Percentiles rank a stretch among this genome's conserved stretches.
phyloP scores from a whole-genome alignment of 1,140 invertebrate species.

The Drosophila burlai region DNA sequence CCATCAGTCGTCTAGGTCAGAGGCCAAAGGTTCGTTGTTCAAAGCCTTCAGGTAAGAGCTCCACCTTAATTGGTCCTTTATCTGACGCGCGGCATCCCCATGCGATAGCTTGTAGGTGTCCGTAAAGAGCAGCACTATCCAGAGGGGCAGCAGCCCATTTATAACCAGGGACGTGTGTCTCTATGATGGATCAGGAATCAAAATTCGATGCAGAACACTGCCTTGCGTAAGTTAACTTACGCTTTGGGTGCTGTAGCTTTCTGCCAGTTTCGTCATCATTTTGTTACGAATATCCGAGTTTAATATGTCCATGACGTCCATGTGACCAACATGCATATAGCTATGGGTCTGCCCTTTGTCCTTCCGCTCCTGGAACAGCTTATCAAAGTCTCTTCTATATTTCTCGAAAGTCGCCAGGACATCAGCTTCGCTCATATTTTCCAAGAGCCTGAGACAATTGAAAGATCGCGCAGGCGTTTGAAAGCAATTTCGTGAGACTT shows the following conservation, averaged over 20 bases:
- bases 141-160: conserved; percentile 73
- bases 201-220: not conserved
- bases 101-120: conserved; percentile 52
- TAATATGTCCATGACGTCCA: conserved; percentile 60
- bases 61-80: conserved; percentile 51
- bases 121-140: conserved; percentile 73
- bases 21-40: conserved; percentile 50
- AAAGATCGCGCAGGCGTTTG: conserved; percentile 5
- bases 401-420: conserved; percentile 60
- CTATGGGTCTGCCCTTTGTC: conserved; percentile 42
- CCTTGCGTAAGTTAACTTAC: conserved; percentile 47
- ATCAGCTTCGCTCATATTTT: conserved; percentile 45
- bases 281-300: conserved; percentile 34
- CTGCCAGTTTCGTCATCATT: conserved; percentile 62
- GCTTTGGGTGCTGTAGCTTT: conserved; percentile 43
- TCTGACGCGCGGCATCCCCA: conserved; percentile 47
- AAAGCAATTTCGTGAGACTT: conserved; percentile 20
- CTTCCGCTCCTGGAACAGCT: conserved; percentile 46
- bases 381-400: conserved; percentile 57
- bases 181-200: conserved; percentile 13
- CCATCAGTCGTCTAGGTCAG: conserved; percentile 40
- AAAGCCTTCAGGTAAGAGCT: conserved; percentile 44
- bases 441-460: conserved; percentile 48
- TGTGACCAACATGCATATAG: conserved; percentile 59
- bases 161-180: conserved; percentile 53